A percentile compares a stretch with the other conserved stretches of the same genome.
These are phyloP conservation scores for Choloepus hoffmanni DNA, from an alignment of 2,113 vertebrate genomes.

Conservation along the genomic window DNA sequence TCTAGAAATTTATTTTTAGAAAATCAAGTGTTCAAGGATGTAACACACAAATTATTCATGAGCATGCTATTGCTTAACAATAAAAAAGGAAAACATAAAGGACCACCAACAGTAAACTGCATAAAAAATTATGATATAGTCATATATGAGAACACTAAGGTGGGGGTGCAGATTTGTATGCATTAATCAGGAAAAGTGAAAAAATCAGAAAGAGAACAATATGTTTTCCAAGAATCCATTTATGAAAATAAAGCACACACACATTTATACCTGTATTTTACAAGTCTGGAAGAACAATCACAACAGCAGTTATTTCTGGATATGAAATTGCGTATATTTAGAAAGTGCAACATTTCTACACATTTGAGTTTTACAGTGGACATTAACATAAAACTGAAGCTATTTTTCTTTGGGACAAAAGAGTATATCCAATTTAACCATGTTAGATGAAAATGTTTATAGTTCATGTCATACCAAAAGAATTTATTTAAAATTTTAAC, in stretches of 20 bases:
- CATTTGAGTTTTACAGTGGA: too few species aligned
- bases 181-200: conserved; percentile 2
- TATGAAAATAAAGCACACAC: background rate
- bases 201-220: background rate
- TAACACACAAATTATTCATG: conserved; percentile 12
- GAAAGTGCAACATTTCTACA: too few species aligned
- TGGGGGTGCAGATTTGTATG: background rate
- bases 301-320: conserved; percentile 26
- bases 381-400: background rate
- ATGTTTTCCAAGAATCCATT: background rate
- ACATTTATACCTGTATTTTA: background rate
- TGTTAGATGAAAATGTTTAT: conserved; percentile 34
- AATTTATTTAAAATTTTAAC: background rate
- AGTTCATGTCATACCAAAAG: conserved; percentile 2
- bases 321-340: background rate
- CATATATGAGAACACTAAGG: background rate
- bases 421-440: background rate
- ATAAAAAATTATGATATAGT: background rate
- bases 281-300: background rate
- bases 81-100: background rate
- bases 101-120: background rate
- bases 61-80: background rate
- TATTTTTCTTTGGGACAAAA: background rate
- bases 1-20: conserved; percentile 36
- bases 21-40: conserved; percentile 21